Base-by-base conservation (phyloP, 2,113 vertebrate species). In the Cinclus mexicanus region DNA sequence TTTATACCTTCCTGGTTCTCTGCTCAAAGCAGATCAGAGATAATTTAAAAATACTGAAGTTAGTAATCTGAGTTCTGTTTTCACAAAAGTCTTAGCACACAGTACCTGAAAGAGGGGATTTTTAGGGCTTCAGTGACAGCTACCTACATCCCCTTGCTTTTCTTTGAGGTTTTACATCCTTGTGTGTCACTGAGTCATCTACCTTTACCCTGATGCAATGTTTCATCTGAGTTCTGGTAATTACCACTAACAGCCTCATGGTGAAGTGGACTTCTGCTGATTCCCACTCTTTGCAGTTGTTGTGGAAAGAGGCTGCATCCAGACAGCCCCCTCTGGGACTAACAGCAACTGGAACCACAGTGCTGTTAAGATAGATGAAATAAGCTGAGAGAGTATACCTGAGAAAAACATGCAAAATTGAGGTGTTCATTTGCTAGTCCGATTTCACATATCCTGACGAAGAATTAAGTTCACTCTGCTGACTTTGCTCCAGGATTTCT, bases 311-410 rank as follows among this genome's bases (percentile, higher is more conserved):
- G 17, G 21, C 33, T 60, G n/a, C n/a, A 49, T 31, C 18, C 5
- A 3, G 46, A 26, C 33, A 94, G 14, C 10, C 12, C 8, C 9
- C 14, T 23, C 5, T 60, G 74, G 19, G 0, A 20, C 6, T 88
- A 71, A 41, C 5, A 85, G 7, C 8, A 61, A 24, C 25, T n/a
- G 0, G 0, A 75, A 47, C 2, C 33, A 39, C 11, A 35, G 19
- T 35, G 25, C 10, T 52, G 8, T 24, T 31, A 44, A 37, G 26
- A 69, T 1, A 65, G 3, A 33, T 13, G 0, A 80, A 50, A 47
- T 49, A 67, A 25, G 72, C 15, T n/a, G 28, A 68, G 56, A 56
- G 21, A 52, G 3, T 7, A 57, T 78, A 57, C 10, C 31, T 22
- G 17, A 85, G 17, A 69, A 91, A 87, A 90, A 61, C 2, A 24